Evolutionary conservation across 1,140 invertebrate species (phyloP).

Genomic region (Drosophila pectinifera): DNA sequence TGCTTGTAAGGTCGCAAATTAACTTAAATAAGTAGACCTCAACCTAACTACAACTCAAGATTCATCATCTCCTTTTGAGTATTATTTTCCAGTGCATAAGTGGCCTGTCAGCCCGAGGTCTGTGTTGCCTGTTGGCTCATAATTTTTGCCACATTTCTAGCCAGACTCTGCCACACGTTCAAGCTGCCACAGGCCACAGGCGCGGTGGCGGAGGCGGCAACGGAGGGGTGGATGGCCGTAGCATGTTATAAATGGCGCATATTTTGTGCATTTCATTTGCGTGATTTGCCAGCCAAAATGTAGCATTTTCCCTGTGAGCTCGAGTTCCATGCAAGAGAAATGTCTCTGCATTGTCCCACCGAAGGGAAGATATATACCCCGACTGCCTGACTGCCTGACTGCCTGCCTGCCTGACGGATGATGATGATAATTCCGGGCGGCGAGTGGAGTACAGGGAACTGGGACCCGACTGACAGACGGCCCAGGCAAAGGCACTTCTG

Average conservation of each 20-base stretch:
- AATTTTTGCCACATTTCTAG: constrained; percentile 66
- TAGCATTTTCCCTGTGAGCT: constrained; percentile 59
- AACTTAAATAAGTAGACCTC: no score
- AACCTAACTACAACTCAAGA: no score
- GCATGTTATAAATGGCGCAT: constrained; percentile 79
- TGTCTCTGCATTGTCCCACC: constrained; percentile 33
- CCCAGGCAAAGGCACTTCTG: constrained; percentile 14
- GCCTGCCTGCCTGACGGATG: constrained; percentile 29
- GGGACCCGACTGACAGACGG: not conserved
- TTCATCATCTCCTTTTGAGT: no score
- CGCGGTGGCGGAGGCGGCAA: not conserved
- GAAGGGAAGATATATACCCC: constrained; percentile 33
- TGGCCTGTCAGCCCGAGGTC: constrained; percentile 53
- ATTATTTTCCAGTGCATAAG: constrained; percentile 5
- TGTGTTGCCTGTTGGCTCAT: constrained; percentile 69
- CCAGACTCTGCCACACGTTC: constrained; percentile 54
- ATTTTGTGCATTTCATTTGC: constrained; percentile 83
- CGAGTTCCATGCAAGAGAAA: constrained; percentile 31
- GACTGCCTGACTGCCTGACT: constrained; percentile 11
- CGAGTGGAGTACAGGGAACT: not conserved
- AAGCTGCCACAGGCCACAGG: constrained; percentile 7
- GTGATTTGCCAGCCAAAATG: constrained; percentile 81
- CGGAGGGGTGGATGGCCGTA: constrained; percentile 4
- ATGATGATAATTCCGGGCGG: constrained; percentile 24
- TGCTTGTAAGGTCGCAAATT: no score